phyloP scores from a whole-genome alignment of 2,888 invertebrate species.

The Drosophila eohydei region DNA sequence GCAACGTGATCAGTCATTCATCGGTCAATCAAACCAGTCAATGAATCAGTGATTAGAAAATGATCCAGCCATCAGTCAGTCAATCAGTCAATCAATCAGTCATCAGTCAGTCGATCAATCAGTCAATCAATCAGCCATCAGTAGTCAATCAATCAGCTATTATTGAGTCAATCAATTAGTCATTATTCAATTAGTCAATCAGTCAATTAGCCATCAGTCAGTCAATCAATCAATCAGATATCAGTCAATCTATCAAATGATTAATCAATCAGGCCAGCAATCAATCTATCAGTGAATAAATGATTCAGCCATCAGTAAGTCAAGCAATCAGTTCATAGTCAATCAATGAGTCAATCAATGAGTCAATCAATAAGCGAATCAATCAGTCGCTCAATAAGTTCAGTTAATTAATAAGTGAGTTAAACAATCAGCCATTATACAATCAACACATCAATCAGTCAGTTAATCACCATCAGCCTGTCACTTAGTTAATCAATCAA shows the following conservation, averaged over 20 bases:
- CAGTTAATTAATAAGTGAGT: neutral
- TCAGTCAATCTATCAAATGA: neutral
- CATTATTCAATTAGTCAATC: too few relatives aligned
- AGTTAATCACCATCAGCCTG: neutral
- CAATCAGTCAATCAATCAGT: too few relatives aligned
- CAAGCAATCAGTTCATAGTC: neutral
- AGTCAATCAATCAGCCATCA: too few relatives aligned
- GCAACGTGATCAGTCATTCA: too few relatives aligned
- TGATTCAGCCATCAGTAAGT: neutral
- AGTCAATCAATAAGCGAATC: neutral
- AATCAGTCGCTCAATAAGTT: neutral
- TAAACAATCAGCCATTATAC: neutral
- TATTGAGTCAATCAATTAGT: too few relatives aligned
- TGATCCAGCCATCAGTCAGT: too few relatives aligned
- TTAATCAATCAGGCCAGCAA: neutral
- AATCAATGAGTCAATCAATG: neutral
- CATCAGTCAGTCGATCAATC: too few relatives aligned
- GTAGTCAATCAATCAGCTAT: too few relatives aligned
- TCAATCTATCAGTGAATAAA: neutral
- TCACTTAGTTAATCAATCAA: neutral
- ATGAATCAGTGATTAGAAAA: too few relatives aligned
- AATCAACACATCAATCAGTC: neutral
- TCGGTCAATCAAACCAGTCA: too few relatives aligned
- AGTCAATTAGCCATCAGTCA: neutral
- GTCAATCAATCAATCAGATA: neutral